Evolutionary conservation across 1,140 invertebrate genomes (phyloP).

Genomic region (Cryptotermes secundus): DNA sequence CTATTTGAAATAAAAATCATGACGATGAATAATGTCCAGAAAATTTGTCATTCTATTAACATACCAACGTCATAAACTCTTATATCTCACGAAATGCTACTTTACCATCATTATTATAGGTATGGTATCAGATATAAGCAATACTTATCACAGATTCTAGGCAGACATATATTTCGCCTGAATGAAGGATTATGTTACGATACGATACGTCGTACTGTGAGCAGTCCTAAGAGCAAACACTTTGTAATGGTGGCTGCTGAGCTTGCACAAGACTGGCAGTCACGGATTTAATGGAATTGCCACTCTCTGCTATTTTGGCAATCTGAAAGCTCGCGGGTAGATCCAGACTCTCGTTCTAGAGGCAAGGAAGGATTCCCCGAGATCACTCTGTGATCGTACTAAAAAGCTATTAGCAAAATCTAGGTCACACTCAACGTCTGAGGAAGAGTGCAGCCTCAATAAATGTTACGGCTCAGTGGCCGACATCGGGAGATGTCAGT

Average conservation of each 20-base stretch:
- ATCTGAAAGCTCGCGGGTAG: not conserved
- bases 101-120: no score
- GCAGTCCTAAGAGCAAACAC: not conserved
- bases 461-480: not conserved
- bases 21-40: no score
- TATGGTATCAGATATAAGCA: no score
- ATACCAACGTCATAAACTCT: no score
- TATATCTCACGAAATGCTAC: no score
- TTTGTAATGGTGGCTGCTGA: not conserved
- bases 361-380: not conserved
- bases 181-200: not conserved
- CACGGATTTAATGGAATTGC: conserved; percentile 15
- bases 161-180: not conserved
- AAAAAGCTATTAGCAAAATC: not conserved
- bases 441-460: not conserved
- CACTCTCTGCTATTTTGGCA: not conserved
- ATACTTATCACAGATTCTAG: no score
- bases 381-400: not conserved
- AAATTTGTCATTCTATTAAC: no score
- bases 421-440: not conserved
- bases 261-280: not conserved
- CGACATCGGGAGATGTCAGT: not conserved
- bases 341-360: not conserved
- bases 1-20: no score
- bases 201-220: not conserved